Conservation (phyloP, 1,140 invertebrate genomes). For the Zophobas morio region DNA sequence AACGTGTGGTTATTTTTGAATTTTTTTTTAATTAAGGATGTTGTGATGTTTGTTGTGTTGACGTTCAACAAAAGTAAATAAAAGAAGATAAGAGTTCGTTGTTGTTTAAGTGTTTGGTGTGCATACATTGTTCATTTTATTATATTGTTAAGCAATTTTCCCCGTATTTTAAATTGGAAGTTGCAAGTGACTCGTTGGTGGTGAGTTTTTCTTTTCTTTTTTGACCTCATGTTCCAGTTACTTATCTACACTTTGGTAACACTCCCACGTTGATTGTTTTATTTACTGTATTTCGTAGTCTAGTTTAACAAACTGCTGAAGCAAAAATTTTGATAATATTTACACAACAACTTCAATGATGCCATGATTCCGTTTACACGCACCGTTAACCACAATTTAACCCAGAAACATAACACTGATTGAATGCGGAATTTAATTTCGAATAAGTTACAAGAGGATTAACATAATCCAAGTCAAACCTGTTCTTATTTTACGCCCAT, state of each 20-base stretch:
- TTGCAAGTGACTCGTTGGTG: neutral
- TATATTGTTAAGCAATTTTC: slow-evolving; percentile 15
- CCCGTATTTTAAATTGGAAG: slow-evolving; percentile 28
- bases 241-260: slow-evolving; percentile 1
- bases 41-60: slow-evolving; percentile 32
- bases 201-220: slow-evolving; percentile 31
- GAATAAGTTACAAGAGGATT: neutral
- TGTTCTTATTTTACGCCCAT: neutral
- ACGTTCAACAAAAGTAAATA: slow-evolving; percentile 22
- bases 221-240: slow-evolving; percentile 21
- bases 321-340: slow-evolving; percentile 5
- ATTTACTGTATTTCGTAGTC: slow-evolving; percentile 12
- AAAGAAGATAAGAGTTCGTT: slow-evolving; percentile 38
- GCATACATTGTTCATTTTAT: slow-evolving; percentile 34
- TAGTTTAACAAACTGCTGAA: slow-evolving; percentile 6
- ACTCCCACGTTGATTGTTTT: slow-evolving; percentile 24
- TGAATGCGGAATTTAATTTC: slow-evolving; percentile 8
- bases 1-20: neutral
- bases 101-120: slow-evolving; percentile 26
- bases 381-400: slow-evolving; percentile 28
- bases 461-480: neutral
- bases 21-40: slow-evolving; percentile 3
- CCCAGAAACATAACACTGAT: slow-evolving; percentile 7
- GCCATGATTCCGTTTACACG: slow-evolving; percentile 33
- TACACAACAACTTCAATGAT: slow-evolving; percentile 16